phyloP scores from a whole-genome alignment of 2,113 vertebrate species.

The Chloroceryle aenea region DNA sequence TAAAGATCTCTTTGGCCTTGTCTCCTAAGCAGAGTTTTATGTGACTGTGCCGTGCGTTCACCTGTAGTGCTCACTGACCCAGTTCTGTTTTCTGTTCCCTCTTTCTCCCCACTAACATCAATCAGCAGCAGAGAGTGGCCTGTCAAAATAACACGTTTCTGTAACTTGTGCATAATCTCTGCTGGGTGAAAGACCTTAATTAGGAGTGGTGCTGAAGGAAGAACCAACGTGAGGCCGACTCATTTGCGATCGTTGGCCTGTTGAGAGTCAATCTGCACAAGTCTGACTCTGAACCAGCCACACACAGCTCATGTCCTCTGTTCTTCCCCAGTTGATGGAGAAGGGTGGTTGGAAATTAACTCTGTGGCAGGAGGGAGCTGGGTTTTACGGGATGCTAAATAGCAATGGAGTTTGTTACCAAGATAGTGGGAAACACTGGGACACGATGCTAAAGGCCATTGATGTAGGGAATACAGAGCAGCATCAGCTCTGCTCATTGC shows the following conservation, averaged over 20 bases:
- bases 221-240: neutral
- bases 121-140: neutral
- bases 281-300: neutral
- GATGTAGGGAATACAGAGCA: neutral
- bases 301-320: neutral
- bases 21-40: neutral
- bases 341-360: neutral
- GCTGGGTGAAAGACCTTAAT: neutral
- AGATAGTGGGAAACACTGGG: neutral
- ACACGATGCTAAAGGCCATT: neutral
- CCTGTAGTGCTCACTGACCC: neutral
- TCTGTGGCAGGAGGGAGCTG: neutral
- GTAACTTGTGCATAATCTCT: neutral
- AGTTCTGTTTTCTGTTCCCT: neutral
- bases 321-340: neutral
- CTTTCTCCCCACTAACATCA: neutral
- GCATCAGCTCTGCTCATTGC: neutral
- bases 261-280: neutral
- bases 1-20: neutral
- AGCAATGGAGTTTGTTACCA: neutral
- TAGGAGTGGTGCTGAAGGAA: neutral
- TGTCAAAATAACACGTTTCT: neutral
- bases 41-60: rapidly evolving
- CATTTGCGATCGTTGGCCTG: neutral
- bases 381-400: neutral